Evolutionary conservation across 2,888 invertebrate species (phyloP), one percentile per base, ranked within the genome.

Genomic region (Orthosia gracilis): DNA sequence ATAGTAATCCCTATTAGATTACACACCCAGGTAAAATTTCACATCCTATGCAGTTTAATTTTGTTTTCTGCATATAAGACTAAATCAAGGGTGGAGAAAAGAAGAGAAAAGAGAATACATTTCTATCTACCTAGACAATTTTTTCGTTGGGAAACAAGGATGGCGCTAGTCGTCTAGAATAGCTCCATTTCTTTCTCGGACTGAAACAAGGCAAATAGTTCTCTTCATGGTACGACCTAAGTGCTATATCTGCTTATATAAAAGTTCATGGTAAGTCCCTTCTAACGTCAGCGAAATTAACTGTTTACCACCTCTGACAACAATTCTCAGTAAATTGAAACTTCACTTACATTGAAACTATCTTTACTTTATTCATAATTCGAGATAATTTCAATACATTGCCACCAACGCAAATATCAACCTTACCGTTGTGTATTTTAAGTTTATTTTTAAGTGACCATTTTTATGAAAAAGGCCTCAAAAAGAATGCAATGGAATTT

Each of bases 151-250:
- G 23, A 69, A 21, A 21, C 52, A 76, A 23, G 21, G 74, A 78
- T 69, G 75, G 75, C 54, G 77, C 59, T 71, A 71, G 78, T 63
- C 71, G 71, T 50, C 61, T 63, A 23, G 62, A 63, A 78, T 71
- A 63, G 23, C 15, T 31, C 62, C 71, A 71, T 70, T 23, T 63
- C 31, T 65, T 61, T 79, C 80, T 52, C 45, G 54, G 45, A 76
- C 61, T 69, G 70, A 69, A 61, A 76, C 78, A 76, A 76, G 61
- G 57, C 57, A 78, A 26, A 76, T 15, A 62, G 45, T 17, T 78
- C 45, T 64, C 52, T 40, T 40, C 18, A n/a, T 18, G 15, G 45
- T 18, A 45, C 23, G 15, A 17, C 15, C 45, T 45, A 4, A 17
- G 23, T 17, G n/a, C 54, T 69, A 26, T 54, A 26, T 47, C 13